Evolutionary conservation across 2,797 vertebrate genomes (phyloP), one percentile per base, ranked within the genome.

Genomic region (Pogoniulus pusillus): DNA sequence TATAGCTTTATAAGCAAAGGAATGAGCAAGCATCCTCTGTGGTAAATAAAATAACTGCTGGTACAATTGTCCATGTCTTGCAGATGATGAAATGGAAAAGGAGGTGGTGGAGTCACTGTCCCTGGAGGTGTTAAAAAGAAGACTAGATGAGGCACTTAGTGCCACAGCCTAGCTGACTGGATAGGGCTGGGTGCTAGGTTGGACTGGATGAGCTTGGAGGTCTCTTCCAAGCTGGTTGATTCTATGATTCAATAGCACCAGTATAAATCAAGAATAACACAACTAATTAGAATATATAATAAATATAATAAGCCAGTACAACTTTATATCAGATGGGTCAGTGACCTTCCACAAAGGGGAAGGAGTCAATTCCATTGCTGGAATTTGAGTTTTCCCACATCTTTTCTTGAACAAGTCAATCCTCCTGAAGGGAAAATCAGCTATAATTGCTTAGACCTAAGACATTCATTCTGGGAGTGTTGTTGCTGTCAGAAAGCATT

Each of bases 401-500:
- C 14, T 57, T 71, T 78, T 87, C 39, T 76, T 68, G 13, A n/a
- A 64, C 18, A 75, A 85, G 35, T 66, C 4, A 2, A 16, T 39
- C 0, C 60, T 76, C 89, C 72, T 60, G 63, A 73, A 73, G 10
- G 54, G 43, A 57, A 93, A 73, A 81, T 83, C 89, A 85, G 11
- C 29, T 75, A 8, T 57, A 82, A 41, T 60, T 94, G 32, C 55
- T 81, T 80, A 73, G 55, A 89, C 14, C 47, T 82, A 70, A 75
- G 88, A 37, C 26, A 49, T 65, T 19, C n/a, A 10, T 9, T 57
- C 62, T 85, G 27, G n/a, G 18, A 90, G 23, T 37, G 35, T 11
- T 74, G 16, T 59, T 93, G 77, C 77, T 93, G 77, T 85, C 53
- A 82, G 74, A 82, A 92, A 72, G 9, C 34, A 68, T 83, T 87